Conservation (phyloP, 2,113 vertebrate genomes). For the Percopsis transmontana region DNA sequence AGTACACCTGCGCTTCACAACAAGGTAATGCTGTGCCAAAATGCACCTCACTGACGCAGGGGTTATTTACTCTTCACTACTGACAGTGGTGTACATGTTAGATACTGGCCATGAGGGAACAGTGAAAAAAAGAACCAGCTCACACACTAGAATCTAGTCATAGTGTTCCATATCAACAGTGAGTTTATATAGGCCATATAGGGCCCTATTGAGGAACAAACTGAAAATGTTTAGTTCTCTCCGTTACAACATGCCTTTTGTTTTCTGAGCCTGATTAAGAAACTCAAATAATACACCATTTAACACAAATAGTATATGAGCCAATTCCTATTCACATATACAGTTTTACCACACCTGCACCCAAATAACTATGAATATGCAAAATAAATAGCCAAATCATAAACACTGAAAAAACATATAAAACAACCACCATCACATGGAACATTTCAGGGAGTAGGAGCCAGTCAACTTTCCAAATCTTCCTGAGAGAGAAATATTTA, state of each 20-base stretch:
- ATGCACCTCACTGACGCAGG: too few species aligned
- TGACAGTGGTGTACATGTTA: too few species aligned
- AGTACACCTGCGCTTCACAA: too few species aligned
- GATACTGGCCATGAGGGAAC: too few species aligned
- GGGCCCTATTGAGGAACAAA: too few species aligned
- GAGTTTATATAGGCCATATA: too few species aligned
- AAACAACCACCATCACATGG: background rate
- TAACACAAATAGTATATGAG: background rate
- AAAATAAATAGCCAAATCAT: constrained; percentile 23
- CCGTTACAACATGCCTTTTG: background rate
- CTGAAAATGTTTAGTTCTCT: background rate
- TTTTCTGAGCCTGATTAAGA: background rate
- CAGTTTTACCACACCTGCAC: constrained; percentile 3
- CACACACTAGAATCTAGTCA: too few species aligned
- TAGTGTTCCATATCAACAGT: too few species aligned
- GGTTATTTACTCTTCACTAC: too few species aligned
- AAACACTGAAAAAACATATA: background rate
- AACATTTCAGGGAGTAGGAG: constrained; percentile 27
- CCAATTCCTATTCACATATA: too few species aligned
- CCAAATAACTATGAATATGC: background rate
- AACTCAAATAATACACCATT: background rate
- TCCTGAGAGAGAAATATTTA: constrained; percentile 36
- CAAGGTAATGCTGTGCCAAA: too few species aligned
- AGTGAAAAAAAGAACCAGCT: too few species aligned
- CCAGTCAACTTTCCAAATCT: background rate